A percentile compares a stretch with the other conserved stretches of the same genome.
Evolutionary conservation across 2,797 vertebrate genomes (phyloP).

Genomic region (Ctenosaura bakeri): DNA sequence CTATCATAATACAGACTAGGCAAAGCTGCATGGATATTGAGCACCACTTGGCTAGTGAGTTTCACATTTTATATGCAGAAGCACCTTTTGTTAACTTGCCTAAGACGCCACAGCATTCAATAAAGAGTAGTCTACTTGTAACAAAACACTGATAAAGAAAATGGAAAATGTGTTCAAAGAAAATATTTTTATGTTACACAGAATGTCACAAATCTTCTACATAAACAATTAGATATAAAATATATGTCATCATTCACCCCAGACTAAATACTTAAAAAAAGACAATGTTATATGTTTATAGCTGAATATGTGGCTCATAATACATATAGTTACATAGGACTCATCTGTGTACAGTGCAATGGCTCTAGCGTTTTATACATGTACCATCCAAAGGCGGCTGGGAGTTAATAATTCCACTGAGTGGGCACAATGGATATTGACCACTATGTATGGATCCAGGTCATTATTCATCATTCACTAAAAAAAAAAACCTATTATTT

Average conservation of each 20-base stretch:
- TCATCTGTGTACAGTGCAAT: neutral
- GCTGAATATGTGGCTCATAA: neutral
- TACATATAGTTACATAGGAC: too few relatives aligned
- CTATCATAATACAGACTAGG: neutral
- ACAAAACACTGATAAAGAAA: neutral
- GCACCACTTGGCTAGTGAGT: neutral
- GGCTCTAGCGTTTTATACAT: too few relatives aligned
- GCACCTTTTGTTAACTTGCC: neutral
- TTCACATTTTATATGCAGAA: neutral
- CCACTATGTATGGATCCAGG: too few relatives aligned
- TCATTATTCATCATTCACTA: neutral
- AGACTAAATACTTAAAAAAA: neutral
- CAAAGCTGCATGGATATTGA: neutral
- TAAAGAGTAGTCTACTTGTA: neutral
- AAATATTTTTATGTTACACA: neutral
- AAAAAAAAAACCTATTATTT: neutral
- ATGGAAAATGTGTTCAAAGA: neutral
- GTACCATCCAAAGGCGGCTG: neutral
- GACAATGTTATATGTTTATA: too few relatives aligned
- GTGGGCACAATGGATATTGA: neutral
- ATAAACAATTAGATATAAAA: neutral
- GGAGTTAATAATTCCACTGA: neutral
- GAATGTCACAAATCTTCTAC: neutral
- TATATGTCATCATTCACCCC: neutral
- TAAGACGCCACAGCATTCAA: neutral